phyloP scores from a whole-genome alignment of 2,113 vertebrate genomes.

The Nycticorax nycticorax region DNA sequence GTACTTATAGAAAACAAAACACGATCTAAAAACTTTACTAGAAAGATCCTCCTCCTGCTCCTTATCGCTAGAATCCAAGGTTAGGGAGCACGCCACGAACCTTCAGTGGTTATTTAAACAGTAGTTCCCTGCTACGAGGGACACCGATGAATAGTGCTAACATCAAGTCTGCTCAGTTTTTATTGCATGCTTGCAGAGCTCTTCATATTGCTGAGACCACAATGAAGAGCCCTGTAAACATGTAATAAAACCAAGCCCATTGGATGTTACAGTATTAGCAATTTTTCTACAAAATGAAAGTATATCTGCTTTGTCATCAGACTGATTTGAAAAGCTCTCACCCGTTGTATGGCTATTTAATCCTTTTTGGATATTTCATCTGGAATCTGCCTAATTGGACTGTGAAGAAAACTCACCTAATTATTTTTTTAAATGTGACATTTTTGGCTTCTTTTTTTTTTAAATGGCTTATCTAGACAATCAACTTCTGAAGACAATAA shows the following conservation, averaged over 20 bases:
- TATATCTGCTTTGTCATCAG: constrained; percentile 49
- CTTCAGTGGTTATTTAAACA: constrained; percentile 56
- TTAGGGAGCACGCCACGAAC: constrained; percentile 23
- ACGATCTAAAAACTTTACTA: constrained; percentile 23
- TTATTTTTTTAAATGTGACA: constrained; percentile 61
- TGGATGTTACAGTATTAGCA: constrained; percentile 58
- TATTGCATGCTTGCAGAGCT: constrained; percentile 67
- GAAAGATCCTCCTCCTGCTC: constrained; percentile 6
- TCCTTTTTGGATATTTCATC: constrained; percentile 37
- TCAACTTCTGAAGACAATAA: constrained; percentile 74
- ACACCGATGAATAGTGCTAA: constrained; percentile 45
- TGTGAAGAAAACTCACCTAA: constrained; percentile 45
- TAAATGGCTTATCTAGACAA: constrained; percentile 69
- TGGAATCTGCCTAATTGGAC: constrained; percentile 51
- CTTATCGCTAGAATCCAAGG: background rate
- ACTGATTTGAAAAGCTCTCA: constrained; percentile 34
- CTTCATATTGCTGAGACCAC: constrained; percentile 64
- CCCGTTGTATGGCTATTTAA: background rate
- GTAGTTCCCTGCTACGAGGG: constrained; percentile 53
- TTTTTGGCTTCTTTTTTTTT: constrained; percentile 37
- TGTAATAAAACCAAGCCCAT: constrained; percentile 67
- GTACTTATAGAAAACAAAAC: constrained; percentile 71
- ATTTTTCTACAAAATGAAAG: constrained; percentile 73
- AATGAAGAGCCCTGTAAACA: constrained; percentile 66
- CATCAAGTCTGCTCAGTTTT: constrained; percentile 54